Evolutionary conservation across 2,797 vertebrate genomes (phyloP), one percentile per base, ranked within the genome.

Genomic region (Cygnus olor): DNA sequence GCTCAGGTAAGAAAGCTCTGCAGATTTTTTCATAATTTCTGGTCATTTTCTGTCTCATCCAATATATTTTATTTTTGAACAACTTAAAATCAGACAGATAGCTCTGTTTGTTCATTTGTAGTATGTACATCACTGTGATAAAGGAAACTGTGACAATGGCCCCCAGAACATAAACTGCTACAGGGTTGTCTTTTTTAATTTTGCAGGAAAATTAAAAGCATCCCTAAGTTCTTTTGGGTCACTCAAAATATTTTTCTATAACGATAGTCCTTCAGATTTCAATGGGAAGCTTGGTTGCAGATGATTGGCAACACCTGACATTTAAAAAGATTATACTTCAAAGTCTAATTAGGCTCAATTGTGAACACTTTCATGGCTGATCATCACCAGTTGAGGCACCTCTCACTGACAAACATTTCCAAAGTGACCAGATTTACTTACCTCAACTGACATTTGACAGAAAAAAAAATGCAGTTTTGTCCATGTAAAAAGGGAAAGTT

Each of bases 321-420:
- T 30, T 85, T 89, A 83, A 77, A 85, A 87, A 68, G 72, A 61
- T 85, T 89, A 81, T 88, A 86, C 21, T 79, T 88, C 73, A 82
- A 92, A 94, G 69, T 51, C 57, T 88, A 89, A 88, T 92, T 80
- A 93, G 34, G 49, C 70, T 83, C 66, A 83, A 80, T n/a, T 65
- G 65, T 30, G 57, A 80, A 74, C 49, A 42, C 30, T 88, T 94
- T 81, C 69, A 85, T 94, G 87, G 81, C 30, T 90, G 65, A 85
- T 90, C 51, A 69, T 93, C 45, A 49, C 63, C 42, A 93, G 27
- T 32, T 93, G 45, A 88, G 28, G 49, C 25, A 64, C 38, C 25
- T 51, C 57, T 91, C 76, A 5, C 45, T 91, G 85, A 80, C 9
- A 74, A 68, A 32, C 42, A 24, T 83, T 89, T 91, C 45, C 19